Evolutionary conservation across 92 coral and sea anemone genomes (phyloP), one percentile per base, ranked within the genome.

Genomic region (Siderastrea siderea): DNA sequence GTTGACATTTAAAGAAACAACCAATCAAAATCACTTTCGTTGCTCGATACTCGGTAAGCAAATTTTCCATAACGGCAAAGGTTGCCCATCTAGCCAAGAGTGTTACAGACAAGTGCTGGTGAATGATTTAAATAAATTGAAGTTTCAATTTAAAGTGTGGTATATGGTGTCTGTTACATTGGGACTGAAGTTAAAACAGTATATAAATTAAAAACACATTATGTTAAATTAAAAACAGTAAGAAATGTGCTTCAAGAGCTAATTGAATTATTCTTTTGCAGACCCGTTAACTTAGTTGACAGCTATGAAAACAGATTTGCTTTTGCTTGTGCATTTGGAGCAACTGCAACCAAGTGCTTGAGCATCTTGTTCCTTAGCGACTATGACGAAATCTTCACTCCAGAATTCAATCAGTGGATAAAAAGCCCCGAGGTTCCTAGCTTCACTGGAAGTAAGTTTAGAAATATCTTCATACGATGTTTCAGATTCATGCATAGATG

Each of bases 201-300:
- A 5, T 53, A 53, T 9, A 53, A 53, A 53, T 53, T 10, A 53
- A 58, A 7, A 78, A 19, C 10, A n/a, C n/a, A 1, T 2, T 4
- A 47, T n/a, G 0, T 26, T 26, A 26, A 26, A 26, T 26, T 26
- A 26, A 26, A 26, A 26, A 26, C 38, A 26, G 38, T 26, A 26
- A 0, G 38, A 26, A 26, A 26, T 26, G 38, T 26, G 38, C 81
- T 65, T 13, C 11, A 4, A 2, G 52, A 2, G 0, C 50, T 50
- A 17, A n/a, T 71, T n/a, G 19, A 8, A 74, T n/a, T 66, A 9
- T 54, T 44, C 7, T 72, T 62, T 63, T 83, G 10, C 78, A 96
- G 98, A 61, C 98, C 98, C 0, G 91, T 96, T 70, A 96, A 96
- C 82, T 83, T 96, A 76, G 89, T 96, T 71, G 98, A 96, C 85